Base-by-base conservation (phyloP, 2,113 vertebrate genomes). In the Dromaius novaehollandiae region DNA sequence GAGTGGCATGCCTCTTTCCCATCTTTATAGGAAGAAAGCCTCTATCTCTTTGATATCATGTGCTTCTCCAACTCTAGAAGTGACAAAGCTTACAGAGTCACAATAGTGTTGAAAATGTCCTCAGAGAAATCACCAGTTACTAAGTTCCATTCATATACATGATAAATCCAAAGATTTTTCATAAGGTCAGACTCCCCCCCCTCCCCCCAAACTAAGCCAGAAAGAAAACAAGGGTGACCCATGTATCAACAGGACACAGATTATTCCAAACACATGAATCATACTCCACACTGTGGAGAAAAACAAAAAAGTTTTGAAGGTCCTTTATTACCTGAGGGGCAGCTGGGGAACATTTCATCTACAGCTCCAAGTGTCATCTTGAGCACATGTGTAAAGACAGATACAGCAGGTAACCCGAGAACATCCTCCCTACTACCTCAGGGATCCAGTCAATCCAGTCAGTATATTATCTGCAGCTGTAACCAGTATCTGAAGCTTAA, bases 371-470 rank as follows among this genome's bases (percentile, higher is more conserved):
- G 40, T 26, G 8, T 12, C 46, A 53, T 14, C 63, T 32, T 18
- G 34, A 66, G 46, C 44, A 20, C 7, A 25, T 0, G 1, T 7
- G 0, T 6, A 75, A 88, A 38, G 36, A 86, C 19, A 24, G 75
- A 26, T 5, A 50, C n/a, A 50, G 38, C 16, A 58, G 34, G n/a
- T 13, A 48, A 82, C 12, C 11, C 6, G 20, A 26, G 28, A 51
- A 34, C 86, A 93, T 58, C 70, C 58, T 55, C 70, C 36, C 51
- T 51, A 56, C 61, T 50, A 12, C n/a, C 69, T 81, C 83, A n/a
- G 46, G 75, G 90, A 88, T 15, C 15, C 46, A 4, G 15, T 64
- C 5, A 2, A 30, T n/a, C 30, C 51, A 42, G 60, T 4, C 73
- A 60, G 40, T 21, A 25, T n/a, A 61, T 63, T 36, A 19, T 9